Evolutionary conservation across 2,113 vertebrate species (phyloP).

Genomic region (Elgaria multicarinata): DNA sequence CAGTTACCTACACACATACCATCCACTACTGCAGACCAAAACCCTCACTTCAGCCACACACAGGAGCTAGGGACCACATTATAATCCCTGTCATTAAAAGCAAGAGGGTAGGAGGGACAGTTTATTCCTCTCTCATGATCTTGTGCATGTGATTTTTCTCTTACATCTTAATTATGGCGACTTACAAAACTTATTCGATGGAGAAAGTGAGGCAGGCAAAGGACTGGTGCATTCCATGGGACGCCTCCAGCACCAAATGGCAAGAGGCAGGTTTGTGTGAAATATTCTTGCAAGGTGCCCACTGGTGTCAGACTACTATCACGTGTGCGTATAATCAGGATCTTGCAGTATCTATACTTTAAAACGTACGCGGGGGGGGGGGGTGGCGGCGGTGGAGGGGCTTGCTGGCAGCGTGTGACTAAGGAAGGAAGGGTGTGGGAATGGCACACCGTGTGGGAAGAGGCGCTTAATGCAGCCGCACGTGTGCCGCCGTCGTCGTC

Average conservation of each 20-base stretch:
- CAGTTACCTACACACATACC: background rate
- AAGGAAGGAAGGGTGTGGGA: too few relatives aligned
- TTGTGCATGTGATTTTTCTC: background rate
- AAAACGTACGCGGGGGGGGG: too few relatives aligned
- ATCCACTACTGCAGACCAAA: background rate
- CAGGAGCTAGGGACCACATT: too few relatives aligned
- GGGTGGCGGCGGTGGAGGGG: too few relatives aligned
- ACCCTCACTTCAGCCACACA: background rate
- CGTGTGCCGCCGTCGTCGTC: background rate
- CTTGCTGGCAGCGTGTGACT: background rate
- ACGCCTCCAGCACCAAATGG: background rate
- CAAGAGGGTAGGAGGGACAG: background rate
- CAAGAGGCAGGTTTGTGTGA: too few relatives aligned
- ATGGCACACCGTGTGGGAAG: background rate
- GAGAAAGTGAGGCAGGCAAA: background rate
- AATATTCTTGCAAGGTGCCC: background rate
- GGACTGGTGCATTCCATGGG: too few relatives aligned
- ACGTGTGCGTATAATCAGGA: background rate
- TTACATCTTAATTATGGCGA: background rate
- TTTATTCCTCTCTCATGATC: background rate
- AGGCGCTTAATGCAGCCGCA: background rate
- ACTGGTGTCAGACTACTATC: background rate
- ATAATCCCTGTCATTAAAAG: background rate
- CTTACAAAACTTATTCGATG: background rate
- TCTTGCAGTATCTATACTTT: background rate